Conservation (phyloP, 1,140 invertebrate species). For the Saccostrea echinata region DNA sequence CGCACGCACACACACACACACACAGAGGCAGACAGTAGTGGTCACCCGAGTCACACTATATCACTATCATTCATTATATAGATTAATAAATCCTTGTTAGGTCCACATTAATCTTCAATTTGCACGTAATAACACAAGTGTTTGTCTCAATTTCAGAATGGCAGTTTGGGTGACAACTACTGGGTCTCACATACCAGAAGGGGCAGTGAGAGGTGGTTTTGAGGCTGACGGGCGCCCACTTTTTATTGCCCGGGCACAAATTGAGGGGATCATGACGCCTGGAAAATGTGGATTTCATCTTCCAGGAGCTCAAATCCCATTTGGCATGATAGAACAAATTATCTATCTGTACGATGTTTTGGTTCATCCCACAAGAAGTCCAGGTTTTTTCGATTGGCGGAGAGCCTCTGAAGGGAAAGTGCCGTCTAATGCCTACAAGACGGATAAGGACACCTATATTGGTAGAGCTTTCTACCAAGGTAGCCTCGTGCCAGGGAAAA, state of each 20-base stretch:
- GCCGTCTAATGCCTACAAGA: neutral
- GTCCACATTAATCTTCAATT: too few relatives aligned
- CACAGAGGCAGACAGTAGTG: too few relatives aligned
- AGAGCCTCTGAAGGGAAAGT: neutral
- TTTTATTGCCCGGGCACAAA: constrained; percentile 22
- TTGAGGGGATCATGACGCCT: neutral
- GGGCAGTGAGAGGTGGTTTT: neutral
- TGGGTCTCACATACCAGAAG: neutral
- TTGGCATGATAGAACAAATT: constrained; percentile 4
- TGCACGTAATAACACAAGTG: too few relatives aligned
- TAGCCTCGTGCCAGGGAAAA: neutral
- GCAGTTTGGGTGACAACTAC: neutral
- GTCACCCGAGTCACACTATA: too few relatives aligned
- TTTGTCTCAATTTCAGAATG: neutral
- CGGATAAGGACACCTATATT: neutral
- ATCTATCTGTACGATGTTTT: neutral
- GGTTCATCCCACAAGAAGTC: neutral
- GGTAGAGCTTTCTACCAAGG: neutral
- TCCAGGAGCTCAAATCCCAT: constrained; percentile 16
- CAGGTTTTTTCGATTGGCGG: neutral
- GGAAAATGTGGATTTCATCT: constrained; percentile 40
- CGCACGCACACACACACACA: too few relatives aligned
- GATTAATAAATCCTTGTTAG: too few relatives aligned
- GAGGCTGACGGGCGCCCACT: constrained; percentile 14
- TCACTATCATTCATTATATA: too few relatives aligned